Percentiles rank a stretch among this genome's conserved stretches.
Conservation (phyloP, 2,888 invertebrate genomes). For the Chalcosyrphus nemorum region DNA sequence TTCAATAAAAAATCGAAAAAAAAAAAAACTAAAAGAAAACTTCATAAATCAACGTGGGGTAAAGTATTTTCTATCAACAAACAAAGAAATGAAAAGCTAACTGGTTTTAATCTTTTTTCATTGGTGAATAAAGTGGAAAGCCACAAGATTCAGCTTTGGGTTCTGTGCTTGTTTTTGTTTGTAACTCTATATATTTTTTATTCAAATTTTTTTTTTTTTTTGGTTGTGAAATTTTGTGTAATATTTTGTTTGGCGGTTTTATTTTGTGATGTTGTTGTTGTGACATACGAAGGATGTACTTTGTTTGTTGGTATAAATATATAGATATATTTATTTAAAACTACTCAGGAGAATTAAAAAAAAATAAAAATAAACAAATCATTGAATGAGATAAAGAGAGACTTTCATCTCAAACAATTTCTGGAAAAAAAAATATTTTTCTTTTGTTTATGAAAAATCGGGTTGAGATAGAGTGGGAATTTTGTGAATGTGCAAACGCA, state of each 20-base stretch:
- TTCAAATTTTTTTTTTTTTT: constrained; percentile 18
- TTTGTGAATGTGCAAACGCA: constrained; percentile 74
- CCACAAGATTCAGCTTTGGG: constrained; percentile 66
- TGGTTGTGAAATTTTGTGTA: constrained; percentile 33
- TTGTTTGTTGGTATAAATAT: constrained; percentile 36
- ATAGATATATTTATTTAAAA: too few relatives aligned
- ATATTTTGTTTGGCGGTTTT: constrained; percentile 34
- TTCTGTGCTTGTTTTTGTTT: constrained; percentile 51
- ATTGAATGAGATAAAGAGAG: background rate
- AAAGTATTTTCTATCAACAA: constrained; percentile 2
- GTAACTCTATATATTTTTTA: too few relatives aligned
- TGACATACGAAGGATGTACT: constrained; percentile 54
- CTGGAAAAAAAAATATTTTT: background rate
- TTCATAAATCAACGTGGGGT: constrained; percentile 33
- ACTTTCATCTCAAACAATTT: constrained; percentile 1
- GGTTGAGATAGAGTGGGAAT: constrained; percentile 54
- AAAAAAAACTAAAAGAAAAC: constrained; percentile 28
- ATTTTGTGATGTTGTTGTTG: constrained; percentile 49
- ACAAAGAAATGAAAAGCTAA: constrained; percentile 37
- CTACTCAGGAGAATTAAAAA: constrained; percentile 2
- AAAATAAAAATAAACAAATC: background rate
- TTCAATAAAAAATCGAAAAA: constrained; percentile 22
- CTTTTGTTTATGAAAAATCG: background rate
- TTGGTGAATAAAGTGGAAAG: constrained; percentile 53
- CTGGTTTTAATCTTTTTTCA: background rate